Conservation (phyloP, 1,140 invertebrate species). For the Aporrectodea caliginosa region DNA sequence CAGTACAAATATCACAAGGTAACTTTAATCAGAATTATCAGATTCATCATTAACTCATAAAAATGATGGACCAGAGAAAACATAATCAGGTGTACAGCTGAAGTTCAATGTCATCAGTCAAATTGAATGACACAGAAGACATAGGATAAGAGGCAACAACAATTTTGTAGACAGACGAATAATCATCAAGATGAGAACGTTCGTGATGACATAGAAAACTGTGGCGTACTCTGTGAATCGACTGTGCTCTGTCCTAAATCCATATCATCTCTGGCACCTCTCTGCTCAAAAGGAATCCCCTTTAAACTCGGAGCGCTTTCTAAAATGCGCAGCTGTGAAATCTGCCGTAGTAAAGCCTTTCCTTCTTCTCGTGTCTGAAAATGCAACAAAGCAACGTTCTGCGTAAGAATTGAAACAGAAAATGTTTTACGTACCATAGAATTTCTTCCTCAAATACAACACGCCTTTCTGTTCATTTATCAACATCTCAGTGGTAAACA, state of each 20-base stretch:
- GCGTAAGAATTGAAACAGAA: neutral
- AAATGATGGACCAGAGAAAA: no score
- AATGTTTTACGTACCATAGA: neutral
- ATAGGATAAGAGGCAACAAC: neutral
- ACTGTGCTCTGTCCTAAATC: neutral
- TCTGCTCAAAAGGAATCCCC: neutral
- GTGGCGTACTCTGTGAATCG: neutral
- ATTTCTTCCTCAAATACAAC: no score
- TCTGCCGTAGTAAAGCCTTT: slow-evolving; percentile 77
- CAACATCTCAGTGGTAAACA: neutral
- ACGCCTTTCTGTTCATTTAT: neutral
- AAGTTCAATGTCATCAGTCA: no score
- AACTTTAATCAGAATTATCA: no score
- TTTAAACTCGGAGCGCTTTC: slow-evolving; percentile 9
- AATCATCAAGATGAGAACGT: no score
- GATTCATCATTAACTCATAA: no score
- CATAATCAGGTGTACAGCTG: no score
- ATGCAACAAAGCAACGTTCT: neutral
- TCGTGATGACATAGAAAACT: neutral
- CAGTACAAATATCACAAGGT: no score
- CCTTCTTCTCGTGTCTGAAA: slow-evolving; percentile 82
- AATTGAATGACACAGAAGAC: no score
- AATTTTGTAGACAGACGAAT: neutral
- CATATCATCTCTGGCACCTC: neutral
- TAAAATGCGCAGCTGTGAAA: slow-evolving; percentile 48